Evolutionary conservation across 2,888 invertebrate genomes (phyloP).

Genomic region (Mythimna pallens): DNA sequence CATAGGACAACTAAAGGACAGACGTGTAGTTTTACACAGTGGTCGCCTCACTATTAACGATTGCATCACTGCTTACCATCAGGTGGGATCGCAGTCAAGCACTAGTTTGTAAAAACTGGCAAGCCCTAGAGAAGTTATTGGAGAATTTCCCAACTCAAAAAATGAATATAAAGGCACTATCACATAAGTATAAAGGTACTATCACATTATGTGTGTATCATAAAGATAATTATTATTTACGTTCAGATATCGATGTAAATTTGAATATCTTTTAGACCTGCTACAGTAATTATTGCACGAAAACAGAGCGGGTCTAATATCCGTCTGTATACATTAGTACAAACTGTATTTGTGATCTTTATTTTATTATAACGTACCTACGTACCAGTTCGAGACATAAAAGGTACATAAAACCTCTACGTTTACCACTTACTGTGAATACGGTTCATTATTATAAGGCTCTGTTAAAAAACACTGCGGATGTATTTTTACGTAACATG

Average conservation of each 20-base stretch:
- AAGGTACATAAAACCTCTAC: neutral
- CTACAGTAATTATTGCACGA: too few relatives aligned
- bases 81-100: too few relatives aligned
- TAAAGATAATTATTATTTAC: neutral
- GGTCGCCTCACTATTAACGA: too few relatives aligned
- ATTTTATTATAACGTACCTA: neutral
- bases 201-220: neutral
- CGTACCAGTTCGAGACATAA: neutral
- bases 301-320: neutral
- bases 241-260: too few relatives aligned
- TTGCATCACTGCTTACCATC: too few relatives aligned
- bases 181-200: neutral
- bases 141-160: too few relatives aligned
- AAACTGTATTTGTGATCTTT: neutral
- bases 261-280: too few relatives aligned
- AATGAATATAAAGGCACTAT: too few relatives aligned
- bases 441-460: constrained; percentile 35
- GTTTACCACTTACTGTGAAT: constrained; percentile 24
- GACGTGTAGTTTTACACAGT: too few relatives aligned
- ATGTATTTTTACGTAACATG: constrained; percentile 54
- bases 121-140: too few relatives aligned
- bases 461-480: constrained; percentile 21
- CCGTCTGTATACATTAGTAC: neutral
- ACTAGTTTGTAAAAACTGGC: too few relatives aligned
- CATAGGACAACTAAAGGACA: too few relatives aligned